phyloP scores from a whole-genome alignment of 2,113 vertebrate species.

The Chroicocephalus ridibundus region DNA sequence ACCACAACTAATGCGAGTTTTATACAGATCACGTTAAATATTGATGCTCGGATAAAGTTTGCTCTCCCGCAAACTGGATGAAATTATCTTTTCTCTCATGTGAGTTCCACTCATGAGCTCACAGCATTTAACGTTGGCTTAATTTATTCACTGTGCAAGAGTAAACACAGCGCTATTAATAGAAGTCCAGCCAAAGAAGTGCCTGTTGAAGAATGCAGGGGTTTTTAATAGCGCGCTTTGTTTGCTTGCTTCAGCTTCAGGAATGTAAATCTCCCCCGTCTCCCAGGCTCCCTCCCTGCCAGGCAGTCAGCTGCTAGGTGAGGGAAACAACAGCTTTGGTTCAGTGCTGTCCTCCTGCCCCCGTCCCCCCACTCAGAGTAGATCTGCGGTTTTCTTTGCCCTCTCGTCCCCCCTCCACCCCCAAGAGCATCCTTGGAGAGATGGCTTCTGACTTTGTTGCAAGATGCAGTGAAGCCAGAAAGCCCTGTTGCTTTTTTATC shows the following conservation, averaged over 20 bases:
- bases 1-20: not conserved
- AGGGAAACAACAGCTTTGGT: constrained; percentile 36
- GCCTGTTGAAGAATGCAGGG: constrained; percentile 56
- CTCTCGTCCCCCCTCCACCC: not conserved
- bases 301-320: constrained; percentile 29
- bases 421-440: not conserved
- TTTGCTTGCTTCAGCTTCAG: constrained; percentile 58
- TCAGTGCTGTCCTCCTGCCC: not conserved
- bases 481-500: not conserved
- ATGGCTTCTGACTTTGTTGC: not conserved
- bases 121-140: constrained; percentile 9
- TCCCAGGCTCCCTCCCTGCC: not conserved
- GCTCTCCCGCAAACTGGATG: not conserved
- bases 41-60: not conserved
- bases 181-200: constrained; percentile 28
- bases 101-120: constrained; percentile 35
- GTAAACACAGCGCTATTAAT: constrained; percentile 44
- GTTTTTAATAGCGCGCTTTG: constrained; percentile 56
- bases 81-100: not conserved
- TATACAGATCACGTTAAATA: not conserved
- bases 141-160: constrained; percentile 37
- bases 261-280: constrained; percentile 39
- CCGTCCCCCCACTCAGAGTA: not conserved
- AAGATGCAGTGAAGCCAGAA: not conserved
- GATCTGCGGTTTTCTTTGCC: not conserved